A percentile compares a stretch with the other conserved stretches of the same genome.
phyloP scores from a whole-genome alignment of 2,113 vertebrate genomes.

The Reinhardtius hippoglossoides region DNA sequence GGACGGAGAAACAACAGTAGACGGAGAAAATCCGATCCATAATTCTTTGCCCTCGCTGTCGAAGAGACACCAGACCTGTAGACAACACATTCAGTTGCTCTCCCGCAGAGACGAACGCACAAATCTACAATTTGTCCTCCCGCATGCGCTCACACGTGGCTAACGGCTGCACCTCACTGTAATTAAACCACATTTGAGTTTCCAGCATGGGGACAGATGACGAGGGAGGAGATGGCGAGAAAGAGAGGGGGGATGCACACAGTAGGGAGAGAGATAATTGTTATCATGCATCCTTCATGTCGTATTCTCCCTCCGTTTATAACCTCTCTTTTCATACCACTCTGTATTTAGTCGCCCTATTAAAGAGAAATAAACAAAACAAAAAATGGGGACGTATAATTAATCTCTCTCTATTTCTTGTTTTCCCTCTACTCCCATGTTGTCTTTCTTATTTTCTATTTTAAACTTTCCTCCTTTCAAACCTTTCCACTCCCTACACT shows the following conservation, averaged over 20 bases:
- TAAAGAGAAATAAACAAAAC: conserved; percentile 49
- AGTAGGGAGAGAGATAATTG: conserved; percentile 42
- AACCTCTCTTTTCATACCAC: conserved; percentile 5
- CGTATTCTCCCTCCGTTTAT: conserved; percentile 12
- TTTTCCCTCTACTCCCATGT: neutral
- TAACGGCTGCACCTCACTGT: conserved; percentile 39
- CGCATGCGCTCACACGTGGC: conserved; percentile 25
- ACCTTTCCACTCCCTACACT: neutral
- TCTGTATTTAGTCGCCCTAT: conserved; percentile 13
- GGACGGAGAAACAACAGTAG: conserved; percentile 20
- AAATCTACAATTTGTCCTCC: neutral
- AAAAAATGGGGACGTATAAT: conserved; percentile 35
- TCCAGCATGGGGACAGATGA: conserved; percentile 32
- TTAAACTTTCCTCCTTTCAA: neutral
- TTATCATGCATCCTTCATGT: conserved; percentile 49
- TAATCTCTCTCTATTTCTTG: conserved; percentile 25
- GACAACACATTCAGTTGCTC: conserved; percentile 1
- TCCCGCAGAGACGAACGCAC: neutral
- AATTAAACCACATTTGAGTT: conserved; percentile 67
- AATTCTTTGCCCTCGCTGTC: conserved; percentile 61
- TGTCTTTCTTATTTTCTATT: conserved; percentile 11
- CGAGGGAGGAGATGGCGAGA: conserved; percentile 4
- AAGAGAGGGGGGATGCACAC: conserved; percentile 13
- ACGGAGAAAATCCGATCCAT: conserved; percentile 63
- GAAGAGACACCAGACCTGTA: conserved; percentile 39